Base-by-base conservation (phyloP, 1,140 invertebrate species). In the Drosophila teissieri region DNA sequence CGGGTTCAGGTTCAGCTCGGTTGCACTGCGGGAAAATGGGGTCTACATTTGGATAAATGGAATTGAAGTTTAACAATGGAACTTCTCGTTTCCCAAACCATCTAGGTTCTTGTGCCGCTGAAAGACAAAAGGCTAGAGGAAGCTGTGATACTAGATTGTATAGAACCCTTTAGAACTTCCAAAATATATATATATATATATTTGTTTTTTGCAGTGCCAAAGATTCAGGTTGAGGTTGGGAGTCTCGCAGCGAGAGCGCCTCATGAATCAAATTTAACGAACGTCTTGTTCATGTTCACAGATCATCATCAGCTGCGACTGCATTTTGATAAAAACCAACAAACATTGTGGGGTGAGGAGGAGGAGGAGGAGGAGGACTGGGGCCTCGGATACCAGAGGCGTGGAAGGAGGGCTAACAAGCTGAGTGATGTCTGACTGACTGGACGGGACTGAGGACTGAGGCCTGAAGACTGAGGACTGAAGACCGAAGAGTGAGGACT, bases 241-340 rank as follows among this genome's bases (percentile, higher is more conserved):
- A 48, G 53, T 69, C 49, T 68, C 51, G 63, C 19, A 17, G 60
- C 61, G 61, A 68, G 64, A 68, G 61, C 64, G 70, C 88, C 88
- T 91, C 89, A 91, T 91, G 89, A 91, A 91, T 91, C 89, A 91
- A 91, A 91, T 91, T 91, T 91, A 91, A 91, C 89, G 89, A 91
- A 91, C 83, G 89, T 91, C 89, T 90, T 89, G 84, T 89, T 90
- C 84, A 89, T 89, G 84, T 89, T 89, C 84, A 89, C 84, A 89
- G 84, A 89, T 89, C 84, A 89, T 89, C 84, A 89, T 88, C 85
- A 88, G 88, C 88, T 91, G 88, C 81, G 86, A 90, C 79, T 80
- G 80, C 88, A 91, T 83, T 90, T 91, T 80, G 72, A 86, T 91
- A 83, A 90, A 80, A 86, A 90, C 60, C 65, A 80, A 81, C 70